Evolutionary conservation across 30 jellyfish, hydroid and myxozoan genomes (phyloP), one percentile per base, ranked within the genome.

Genomic region (Turritopsis dohrnii): DNA sequence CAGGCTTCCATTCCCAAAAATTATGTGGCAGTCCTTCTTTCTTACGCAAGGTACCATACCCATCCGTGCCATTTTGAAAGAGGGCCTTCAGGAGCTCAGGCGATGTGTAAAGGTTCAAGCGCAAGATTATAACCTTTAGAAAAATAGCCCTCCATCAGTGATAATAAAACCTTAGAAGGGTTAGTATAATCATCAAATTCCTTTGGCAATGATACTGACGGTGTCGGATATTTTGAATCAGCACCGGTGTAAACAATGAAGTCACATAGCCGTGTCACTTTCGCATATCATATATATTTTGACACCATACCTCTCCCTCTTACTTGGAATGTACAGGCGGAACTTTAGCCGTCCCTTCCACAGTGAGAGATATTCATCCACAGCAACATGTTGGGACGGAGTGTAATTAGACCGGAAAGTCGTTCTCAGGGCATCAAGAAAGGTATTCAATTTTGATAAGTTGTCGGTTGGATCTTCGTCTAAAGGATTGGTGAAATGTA

Each of bases 221-320:
- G 83, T 23, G 53, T 29, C 24, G 83, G 83, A 29, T 74, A 74
- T 22, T 24, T 30, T 24, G 83, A n/a, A 23, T 26, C 60, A 23
- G 83, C 83, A 23, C 83, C 83, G 24, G 83, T 0, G 83, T 74
- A 74, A 26, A 74, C 60, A 29, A 74, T 74, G 65, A 74, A 74
- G 41, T 74, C 60, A 29, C 53, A n/a, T 13, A 74, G 65, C 86
- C 80, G 81, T 79, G 27, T 53, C 80, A 53, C 82, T 29, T 22
- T 79, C 86, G 17, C 83, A 75, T 21, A 75, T 24, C 65, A 75
- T 75, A 75, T 23, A 75, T 52, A 22, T 28, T 52, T 79, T 79
- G 41, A 79, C 60, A 52, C 86, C 86, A 79, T 29, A 79, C 80
- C 86, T 80, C 27, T 79, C 81, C 28, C 80, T 29, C 52, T 79